Base-by-base conservation (phyloP, 2,113 vertebrate species). In the Aleadryas rufinucha region DNA sequence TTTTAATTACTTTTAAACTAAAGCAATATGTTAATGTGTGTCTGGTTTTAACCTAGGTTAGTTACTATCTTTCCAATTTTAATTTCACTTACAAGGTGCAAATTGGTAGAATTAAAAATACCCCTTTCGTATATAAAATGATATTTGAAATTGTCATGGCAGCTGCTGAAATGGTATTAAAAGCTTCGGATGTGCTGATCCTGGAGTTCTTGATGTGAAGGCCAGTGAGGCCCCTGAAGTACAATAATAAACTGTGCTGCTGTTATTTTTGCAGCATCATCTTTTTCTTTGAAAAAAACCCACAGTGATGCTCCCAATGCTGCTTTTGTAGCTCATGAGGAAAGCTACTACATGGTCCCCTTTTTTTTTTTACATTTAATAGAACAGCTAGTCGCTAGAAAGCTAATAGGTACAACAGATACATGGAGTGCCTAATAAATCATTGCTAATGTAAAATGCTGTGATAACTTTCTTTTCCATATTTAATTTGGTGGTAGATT, bases 51-150 rank as follows among this genome's bases (percentile, higher is more conserved):
- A 78, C 35, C 54, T 65, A 94, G 86, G 78, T 94, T 95, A 94
- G 89, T 93, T 96, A 71, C 84, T 94, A 11, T 65, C 69, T 78
- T 97, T 84, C 95, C 79, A 59, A 79, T 96, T 97, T 95, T 75
- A 91, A 74, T 95, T 94, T 93, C 66, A 53, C 70, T 87, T 93
- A 77, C 11, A 60, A 88, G 85, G 95, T 91, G 89, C 87, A 96
- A 96, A 96, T 94, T 91, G 81, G 39, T 84, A 41, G 96, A 96
- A 97, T 92, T 94, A 95, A 93, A 97, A 96, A 84, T 91, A 78
- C 79, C 87, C 63, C 69, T 96, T 97, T 94, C 61, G 50, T 92
- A 95, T 87, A 85, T 72, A 63, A 94, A 96, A 89, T 27, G 77
- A 75, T 96, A 92, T 94, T 95, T 97, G 96, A 87, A 93, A 89